Base-by-base conservation (phyloP, 1,140 invertebrate genomes). In the Drosophila lini region DNA sequence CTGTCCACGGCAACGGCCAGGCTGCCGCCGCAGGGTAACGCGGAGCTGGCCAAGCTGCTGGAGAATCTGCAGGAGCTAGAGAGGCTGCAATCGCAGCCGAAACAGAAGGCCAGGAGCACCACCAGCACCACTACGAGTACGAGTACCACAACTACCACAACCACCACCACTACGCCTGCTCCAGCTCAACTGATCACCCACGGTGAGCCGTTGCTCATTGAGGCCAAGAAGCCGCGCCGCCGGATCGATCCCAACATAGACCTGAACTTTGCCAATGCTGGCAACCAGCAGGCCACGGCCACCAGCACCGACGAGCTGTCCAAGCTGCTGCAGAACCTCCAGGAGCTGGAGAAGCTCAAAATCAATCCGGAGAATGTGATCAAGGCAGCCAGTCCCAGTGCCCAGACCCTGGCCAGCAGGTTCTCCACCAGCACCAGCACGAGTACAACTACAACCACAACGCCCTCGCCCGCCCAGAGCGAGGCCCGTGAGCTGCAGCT, bases 11-110 rank as follows among this genome's bases (percentile, higher is more conserved):
- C 84, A 0, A 88, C 80, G 11, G 84, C 83, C 0, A 62, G 70
- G 8, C 36, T 90, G 38, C 84, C 84, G 1, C 47, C 47, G 0
- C 65, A 70, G 19, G 36, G 48, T 0, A 90, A 80, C 41, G 67
- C 56, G 2, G 90, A 91, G 56, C 50, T 91, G 58, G 76, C 82
- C 53, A 92, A 92, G 38, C 52, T 92, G 15, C 55, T 92, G 9
- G 74, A 90, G 41, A 91, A 92, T 34, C 80, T 92, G 3, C 84
- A 91, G 48, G 90, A 91, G 44, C 55, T 92, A 25, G 93, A 93
- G 63, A 82, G 91, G 5, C 42, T 93, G 11, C 93, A 94, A 67
- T 73, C 85, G 8, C 93, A 92, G 45, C 42, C 63, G 7, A 65
- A 59, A 40, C n/a, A 16, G 34, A 45, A 65, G 34, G 9, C 34